A percentile compares a stretch with the other conserved stretches of the same genome.
Conservation (phyloP, 2,888 invertebrate species). For the Tipula vernalis region DNA sequence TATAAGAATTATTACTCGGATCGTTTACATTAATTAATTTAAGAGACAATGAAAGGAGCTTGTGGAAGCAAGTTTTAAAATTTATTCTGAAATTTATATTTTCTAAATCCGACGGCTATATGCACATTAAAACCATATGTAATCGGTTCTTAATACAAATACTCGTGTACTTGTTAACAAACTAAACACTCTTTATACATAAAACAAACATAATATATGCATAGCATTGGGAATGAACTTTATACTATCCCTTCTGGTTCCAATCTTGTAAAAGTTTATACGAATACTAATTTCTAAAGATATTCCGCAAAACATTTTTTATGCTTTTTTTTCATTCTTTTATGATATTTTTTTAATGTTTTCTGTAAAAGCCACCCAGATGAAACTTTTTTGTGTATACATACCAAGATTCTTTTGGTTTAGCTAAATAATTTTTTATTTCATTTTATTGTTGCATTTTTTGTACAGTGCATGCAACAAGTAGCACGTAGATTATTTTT, state of each 20-base stretch:
- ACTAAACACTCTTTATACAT: neutral
- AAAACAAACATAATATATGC: neutral
- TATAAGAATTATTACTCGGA: neutral
- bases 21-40: neutral
- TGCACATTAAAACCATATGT: neutral
- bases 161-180: neutral
- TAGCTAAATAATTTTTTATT: neutral
- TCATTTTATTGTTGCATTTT: neutral
- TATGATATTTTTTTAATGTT: neutral
- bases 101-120: neutral
- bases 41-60: neutral
- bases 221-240: neutral
- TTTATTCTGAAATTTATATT: neutral
- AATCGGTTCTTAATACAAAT: neutral
- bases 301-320: neutral
- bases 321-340: neutral
- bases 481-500: neutral
- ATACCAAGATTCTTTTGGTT: neutral
- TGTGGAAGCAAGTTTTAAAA: neutral
- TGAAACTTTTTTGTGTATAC: neutral
- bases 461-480: neutral
- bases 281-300: neutral
- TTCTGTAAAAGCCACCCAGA: neutral
- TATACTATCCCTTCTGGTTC: neutral
- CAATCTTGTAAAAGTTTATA: neutral